Percentiles rank a stretch among this genome's conserved stretches.
Evolutionary conservation across 2,888 invertebrate species (phyloP).

Genomic region (Cataglyphis altisquamis): DNA sequence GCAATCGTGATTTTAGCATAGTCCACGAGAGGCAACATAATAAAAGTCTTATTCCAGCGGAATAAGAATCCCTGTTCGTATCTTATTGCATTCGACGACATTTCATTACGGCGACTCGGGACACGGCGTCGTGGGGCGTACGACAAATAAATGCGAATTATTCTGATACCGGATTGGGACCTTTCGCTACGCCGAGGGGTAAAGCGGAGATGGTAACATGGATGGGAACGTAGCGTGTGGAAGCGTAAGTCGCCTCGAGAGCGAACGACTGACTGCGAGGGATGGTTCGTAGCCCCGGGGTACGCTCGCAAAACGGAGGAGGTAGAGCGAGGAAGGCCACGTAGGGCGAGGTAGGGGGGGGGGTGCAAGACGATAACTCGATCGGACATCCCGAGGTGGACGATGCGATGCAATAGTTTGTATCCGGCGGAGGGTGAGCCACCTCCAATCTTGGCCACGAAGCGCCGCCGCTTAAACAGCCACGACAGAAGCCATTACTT

Average conservation of each 20-base stretch:
- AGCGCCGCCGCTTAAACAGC: slow-evolving; percentile 80
- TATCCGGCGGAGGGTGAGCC: slow-evolving; percentile 80
- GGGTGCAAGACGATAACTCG: slow-evolving; percentile 77
- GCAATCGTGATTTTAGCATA: slow-evolving; percentile 73
- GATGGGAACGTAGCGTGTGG: slow-evolving; percentile 11
- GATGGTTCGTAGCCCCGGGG: slow-evolving; percentile 66
- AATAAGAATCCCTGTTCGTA: slow-evolving; percentile 65
- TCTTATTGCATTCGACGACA: slow-evolving; percentile 74
- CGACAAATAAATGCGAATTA: slow-evolving; percentile 79
- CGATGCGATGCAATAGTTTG: slow-evolving; percentile 82
- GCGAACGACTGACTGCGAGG: slow-evolving; percentile 63
- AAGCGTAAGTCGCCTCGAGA: slow-evolving; percentile 56
- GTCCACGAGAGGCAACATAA: slow-evolving; percentile 69
- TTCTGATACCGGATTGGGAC: slow-evolving; percentile 72
- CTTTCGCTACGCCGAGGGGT: slow-evolving; percentile 44
- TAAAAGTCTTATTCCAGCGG: slow-evolving; percentile 73
- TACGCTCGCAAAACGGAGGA: slow-evolving; percentile 56
- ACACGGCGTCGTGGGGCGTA: slow-evolving; percentile 46
- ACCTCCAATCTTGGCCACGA: slow-evolving; percentile 80
- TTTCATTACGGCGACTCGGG: slow-evolving; percentile 75
- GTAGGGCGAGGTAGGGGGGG: slow-evolving; percentile 49
- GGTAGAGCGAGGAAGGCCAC: slow-evolving; percentile 49
- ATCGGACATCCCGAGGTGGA: slow-evolving; percentile 81
- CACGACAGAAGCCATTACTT: slow-evolving; percentile 83
- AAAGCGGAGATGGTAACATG: background rate